Conservation (phyloP, 1,140 invertebrate species). For the Phortica variegata region DNA sequence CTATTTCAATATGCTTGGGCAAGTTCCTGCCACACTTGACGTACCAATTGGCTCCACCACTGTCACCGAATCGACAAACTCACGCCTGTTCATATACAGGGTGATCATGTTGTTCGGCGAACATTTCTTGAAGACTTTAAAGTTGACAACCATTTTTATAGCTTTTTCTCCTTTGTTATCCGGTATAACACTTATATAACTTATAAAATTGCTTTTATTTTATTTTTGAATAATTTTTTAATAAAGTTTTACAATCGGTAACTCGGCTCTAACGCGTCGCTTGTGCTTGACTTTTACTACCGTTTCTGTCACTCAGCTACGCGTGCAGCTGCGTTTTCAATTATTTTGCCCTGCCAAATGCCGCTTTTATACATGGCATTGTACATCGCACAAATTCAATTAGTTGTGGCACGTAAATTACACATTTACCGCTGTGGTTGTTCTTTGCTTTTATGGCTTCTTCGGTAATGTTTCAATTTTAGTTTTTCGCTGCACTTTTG, state of each 20-base stretch:
- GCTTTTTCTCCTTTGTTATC: background rate
- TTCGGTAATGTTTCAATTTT: conserved; percentile 30
- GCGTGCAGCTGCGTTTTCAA: conserved; percentile 45
- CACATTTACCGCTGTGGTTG: no score
- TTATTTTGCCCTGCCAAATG: conserved; percentile 39
- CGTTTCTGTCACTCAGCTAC: conserved; percentile 8
- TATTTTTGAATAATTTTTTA: background rate
- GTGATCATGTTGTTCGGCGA: conserved; percentile 93
- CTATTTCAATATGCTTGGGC: no score
- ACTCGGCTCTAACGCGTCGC: no score
- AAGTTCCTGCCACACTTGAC: no score
- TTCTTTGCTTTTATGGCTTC: conserved; percentile 3
- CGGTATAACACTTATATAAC: background rate
- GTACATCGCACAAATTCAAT: conserved; percentile 38
- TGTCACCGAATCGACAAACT: conserved; percentile 93
- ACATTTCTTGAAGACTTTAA: conserved; percentile 94
- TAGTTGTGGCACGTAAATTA: conserved; percentile 27
- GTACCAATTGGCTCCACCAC: conserved; percentile 90
- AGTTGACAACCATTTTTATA: conserved; percentile 76
- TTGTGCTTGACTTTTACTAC: no score
- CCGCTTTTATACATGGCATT: conserved; percentile 47
- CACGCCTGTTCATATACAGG: conserved; percentile 91
- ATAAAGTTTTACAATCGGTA: conserved; percentile 21
- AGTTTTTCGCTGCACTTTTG: background rate
- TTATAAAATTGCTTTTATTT: no score